These are phyloP conservation scores for Dicentrarchus labrax DNA, from an alignment of 2,113 vertebrate genomes.

Conservation along the genomic window DNA sequence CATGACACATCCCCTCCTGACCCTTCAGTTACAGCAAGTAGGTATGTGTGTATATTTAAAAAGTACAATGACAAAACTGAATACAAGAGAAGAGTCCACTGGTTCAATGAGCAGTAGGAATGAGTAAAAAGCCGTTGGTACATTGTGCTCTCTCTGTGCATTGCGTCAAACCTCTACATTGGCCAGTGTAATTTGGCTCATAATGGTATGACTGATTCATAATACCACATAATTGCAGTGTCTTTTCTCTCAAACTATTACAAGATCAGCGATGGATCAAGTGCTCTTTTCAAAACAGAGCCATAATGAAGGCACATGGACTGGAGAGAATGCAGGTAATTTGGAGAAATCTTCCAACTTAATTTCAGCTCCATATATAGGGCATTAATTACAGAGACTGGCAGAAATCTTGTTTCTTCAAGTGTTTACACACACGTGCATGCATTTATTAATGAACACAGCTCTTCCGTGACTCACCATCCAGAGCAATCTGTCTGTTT, in stretches of 20 bases:
- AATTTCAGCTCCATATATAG: conserved; percentile 7
- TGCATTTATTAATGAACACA: conserved; percentile 60
- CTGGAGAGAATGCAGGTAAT: conserved; percentile 22
- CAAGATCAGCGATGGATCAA: conserved; percentile 17
- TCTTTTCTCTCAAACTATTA: conserved; percentile 24
- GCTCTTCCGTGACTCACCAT: conserved; percentile 52
- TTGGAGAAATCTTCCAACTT: background rate
- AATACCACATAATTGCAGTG: conserved; percentile 56
- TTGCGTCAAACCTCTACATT: conserved; percentile 1
- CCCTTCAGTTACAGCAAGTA: background rate
- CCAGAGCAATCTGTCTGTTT: conserved; percentile 42
- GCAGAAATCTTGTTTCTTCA: conserved; percentile 24
- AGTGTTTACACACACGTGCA: conserved; percentile 34
- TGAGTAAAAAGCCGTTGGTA: background rate
- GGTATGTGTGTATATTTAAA: background rate
- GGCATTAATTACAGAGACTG: background rate
- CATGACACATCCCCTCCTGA: background rate
- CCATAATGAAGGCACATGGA: conserved; percentile 24
- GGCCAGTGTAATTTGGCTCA: conserved; percentile 42
- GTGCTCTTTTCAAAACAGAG: conserved; percentile 35
- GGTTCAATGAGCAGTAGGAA: conserved; percentile 3
- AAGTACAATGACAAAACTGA: background rate
- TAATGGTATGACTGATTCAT: conserved; percentile 45
- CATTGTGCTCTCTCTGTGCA: conserved; percentile 12
- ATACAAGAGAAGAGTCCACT: background rate